Evolutionary conservation across 1,140 invertebrate species (phyloP), one percentile per base, ranked within the genome.

Genomic region (Bombus pyrosoma): DNA sequence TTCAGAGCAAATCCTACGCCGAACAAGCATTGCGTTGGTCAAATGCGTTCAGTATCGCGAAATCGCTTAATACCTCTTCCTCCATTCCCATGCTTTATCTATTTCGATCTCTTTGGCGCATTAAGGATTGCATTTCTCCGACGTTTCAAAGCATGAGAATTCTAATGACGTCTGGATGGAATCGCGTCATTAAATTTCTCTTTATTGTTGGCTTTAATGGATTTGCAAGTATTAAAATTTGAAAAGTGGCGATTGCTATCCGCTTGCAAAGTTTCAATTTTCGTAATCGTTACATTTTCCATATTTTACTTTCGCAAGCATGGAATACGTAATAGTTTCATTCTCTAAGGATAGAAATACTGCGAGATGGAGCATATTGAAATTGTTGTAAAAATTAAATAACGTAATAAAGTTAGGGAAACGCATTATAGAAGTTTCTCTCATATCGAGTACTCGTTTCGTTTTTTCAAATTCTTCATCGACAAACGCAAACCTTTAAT

Each of bases 61-160:
- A 74, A 85, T 87, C 73, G 86, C 79, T 87, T 81, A 86, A 87
- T 87, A 66, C 73, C 75, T 32, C 74, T 87, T 66, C 74, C 86
- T 53, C 74, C 81, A 43, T 81, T 85, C 68, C 78, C 81, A 28
- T 43, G 81, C 74, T 78, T 83, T 86, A 83, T 85, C 83, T 69
- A 12, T 37, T 59, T 76, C 76, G 75, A 57, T 81, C 83, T 77
- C 78, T 76, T 75, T 73, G 57, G 34, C 47, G 62, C 47, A 81
- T 75, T 57, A 75, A 85, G 83, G 64, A 59, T 71, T 37, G 53
- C 57, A n/a, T 12, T 13, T 34, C 41, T 39, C 62, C 34, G 8
- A 41, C 10, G 18, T 53, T 85, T 34, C 53, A 47, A 72, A 79
- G 66, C 66, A 28, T 15, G 22, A 28, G 25, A 22, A 8, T 13